Percentiles rank a stretch among this genome's conserved stretches.
These are phyloP conservation scores for Halcyon leucocephala DNA, from an alignment of 2,797 vertebrate species.

Conservation along the genomic window DNA sequence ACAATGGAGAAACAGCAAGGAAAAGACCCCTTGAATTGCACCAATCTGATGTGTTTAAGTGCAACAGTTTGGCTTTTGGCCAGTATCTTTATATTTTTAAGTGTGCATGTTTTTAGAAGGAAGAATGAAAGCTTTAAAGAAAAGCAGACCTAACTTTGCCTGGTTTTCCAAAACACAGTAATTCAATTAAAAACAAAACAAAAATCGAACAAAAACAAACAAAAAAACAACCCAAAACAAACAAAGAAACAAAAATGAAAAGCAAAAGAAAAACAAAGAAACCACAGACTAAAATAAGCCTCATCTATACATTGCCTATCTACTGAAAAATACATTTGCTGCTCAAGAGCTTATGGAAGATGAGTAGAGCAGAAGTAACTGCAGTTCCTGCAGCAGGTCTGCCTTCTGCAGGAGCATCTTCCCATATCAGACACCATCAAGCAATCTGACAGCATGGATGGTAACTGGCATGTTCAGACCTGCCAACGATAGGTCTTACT, in stretches of 20 bases:
- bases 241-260: background rate
- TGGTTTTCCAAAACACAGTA: background rate
- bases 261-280: background rate
- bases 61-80: background rate
- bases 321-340: background rate
- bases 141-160: background rate
- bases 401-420: background rate
- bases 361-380: background rate
- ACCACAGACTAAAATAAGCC: background rate
- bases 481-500: background rate
- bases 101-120: background rate
- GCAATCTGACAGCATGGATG: background rate
- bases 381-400: background rate
- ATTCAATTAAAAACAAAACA: background rate
- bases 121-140: background rate
- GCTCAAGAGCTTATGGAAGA: background rate
- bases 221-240: too few relatives aligned
- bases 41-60: background rate
- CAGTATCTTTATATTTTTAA: background rate
- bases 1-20: background rate
- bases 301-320: background rate
- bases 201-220: too few relatives aligned
- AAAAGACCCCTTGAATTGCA: background rate
- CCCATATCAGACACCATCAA: rapidly evolving
- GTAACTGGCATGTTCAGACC: background rate